phyloP scores from a whole-genome alignment of 2,113 vertebrate species.

The Pavo muticus region DNA sequence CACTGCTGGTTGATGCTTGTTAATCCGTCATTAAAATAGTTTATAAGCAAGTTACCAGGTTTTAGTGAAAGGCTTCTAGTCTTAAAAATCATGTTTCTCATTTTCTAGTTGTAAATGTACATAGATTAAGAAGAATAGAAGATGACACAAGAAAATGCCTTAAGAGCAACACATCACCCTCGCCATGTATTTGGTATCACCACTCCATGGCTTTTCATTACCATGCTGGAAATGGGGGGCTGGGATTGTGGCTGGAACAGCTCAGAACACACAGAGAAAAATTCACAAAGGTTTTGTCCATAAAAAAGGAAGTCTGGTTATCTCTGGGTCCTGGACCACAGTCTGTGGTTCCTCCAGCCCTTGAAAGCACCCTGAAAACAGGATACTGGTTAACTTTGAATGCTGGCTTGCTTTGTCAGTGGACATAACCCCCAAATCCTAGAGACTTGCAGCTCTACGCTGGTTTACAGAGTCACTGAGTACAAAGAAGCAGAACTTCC shows the following conservation, averaged over 20 bases:
- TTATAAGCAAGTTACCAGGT: neutral
- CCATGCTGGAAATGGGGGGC: neutral
- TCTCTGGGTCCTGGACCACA: neutral
- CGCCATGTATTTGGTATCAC: neutral
- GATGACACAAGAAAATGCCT: conserved; percentile 58
- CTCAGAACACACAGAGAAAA: neutral
- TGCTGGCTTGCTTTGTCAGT: neutral
- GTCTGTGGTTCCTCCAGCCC: neutral
- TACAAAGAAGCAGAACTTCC: neutral
- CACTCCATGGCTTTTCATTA: neutral
- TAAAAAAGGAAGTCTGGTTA: neutral
- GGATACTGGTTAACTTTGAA: neutral
- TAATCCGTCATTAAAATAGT: neutral
- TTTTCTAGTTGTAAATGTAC: conserved; percentile 23
- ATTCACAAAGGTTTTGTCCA: neutral
- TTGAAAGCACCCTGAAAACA: neutral
- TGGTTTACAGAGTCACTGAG: neutral
- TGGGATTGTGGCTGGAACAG: neutral
- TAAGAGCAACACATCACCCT: conserved; percentile 45
- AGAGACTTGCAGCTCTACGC: neutral
- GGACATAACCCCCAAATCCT: neutral
- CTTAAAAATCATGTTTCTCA: neutral
- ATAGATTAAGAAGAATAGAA: neutral
- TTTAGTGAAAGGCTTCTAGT: neutral
- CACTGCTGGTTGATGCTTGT: neutral